Evolutionary conservation across 2,888 invertebrate genomes (phyloP).

Genomic region (Sinodicranocentrus sp.): DNA sequence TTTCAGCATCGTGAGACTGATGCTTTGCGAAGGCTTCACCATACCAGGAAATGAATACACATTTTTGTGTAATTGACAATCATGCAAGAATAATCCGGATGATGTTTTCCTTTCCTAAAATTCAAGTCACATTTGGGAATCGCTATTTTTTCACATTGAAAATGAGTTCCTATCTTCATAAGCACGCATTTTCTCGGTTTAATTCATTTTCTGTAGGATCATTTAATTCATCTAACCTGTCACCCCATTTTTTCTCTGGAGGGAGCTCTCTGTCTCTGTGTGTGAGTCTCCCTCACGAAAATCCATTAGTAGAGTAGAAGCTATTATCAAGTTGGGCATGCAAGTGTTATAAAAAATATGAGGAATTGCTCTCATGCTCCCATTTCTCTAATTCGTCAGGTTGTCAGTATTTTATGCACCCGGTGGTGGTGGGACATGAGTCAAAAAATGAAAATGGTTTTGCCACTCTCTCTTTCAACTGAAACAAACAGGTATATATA

Average conservation of each 20-base stretch:
- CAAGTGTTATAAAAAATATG: not conserved
- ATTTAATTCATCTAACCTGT: slow-evolving; percentile 52
- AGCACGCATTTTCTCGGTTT: slow-evolving; percentile 41
- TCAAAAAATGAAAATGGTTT: not conserved
- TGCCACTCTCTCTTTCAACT: not conserved
- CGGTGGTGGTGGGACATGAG: not conserved
- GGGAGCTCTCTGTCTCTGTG: too few relatives aligned
- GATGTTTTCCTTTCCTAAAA: not conserved
- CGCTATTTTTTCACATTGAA: too few relatives aligned
- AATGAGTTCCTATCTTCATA: not conserved
- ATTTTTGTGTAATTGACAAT: slow-evolving; percentile 10
- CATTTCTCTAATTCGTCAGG: slow-evolving; percentile 58
- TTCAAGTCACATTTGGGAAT: too few relatives aligned
- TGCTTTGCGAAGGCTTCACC: slow-evolving; percentile 6
- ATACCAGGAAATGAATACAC: slow-evolving; percentile 55
- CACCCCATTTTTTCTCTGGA: slow-evolving; percentile 51
- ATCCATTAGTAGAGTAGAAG: slow-evolving; percentile 35
- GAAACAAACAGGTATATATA: not conserved
- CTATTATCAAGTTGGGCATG: slow-evolving; percentile 27
- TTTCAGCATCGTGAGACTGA: not conserved
- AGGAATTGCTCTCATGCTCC: slow-evolving; percentile 39
- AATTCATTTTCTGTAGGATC: slow-evolving; percentile 45
- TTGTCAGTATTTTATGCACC: slow-evolving; percentile 50
- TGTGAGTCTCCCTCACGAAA: slow-evolving; percentile 22
- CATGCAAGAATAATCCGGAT: slow-evolving; percentile 9